These are phyloP conservation scores for Callyntrura sp. DNA, from an alignment of 2,888 invertebrate species.

Conservation along the genomic window DNA sequence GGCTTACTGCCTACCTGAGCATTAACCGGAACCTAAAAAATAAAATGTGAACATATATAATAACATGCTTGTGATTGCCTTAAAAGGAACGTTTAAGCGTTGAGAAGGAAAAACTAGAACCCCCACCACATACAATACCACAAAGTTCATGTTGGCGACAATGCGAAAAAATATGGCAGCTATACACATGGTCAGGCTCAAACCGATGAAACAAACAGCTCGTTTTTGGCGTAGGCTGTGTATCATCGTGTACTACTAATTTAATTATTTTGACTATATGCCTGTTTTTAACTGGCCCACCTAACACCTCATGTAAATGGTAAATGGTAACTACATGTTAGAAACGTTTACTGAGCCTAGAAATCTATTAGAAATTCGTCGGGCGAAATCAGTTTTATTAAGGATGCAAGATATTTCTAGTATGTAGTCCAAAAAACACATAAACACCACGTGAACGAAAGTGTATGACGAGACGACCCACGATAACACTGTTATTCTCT, in stretches of 20 bases:
- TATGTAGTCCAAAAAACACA: background rate
- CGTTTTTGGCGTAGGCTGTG: too few relatives aligned
- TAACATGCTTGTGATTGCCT: slow-evolving; percentile 10
- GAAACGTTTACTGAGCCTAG: too few relatives aligned
- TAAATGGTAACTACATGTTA: too few relatives aligned
- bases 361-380: too few relatives aligned
- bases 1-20: too few relatives aligned
- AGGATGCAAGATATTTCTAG: background rate
- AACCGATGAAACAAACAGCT: background rate
- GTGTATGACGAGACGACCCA: slow-evolving; percentile 5
- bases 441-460: background rate
- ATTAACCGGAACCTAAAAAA: too few relatives aligned
- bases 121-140: background rate
- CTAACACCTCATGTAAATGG: too few relatives aligned
- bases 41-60: background rate
- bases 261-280: too few relatives aligned
- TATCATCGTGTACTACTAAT: too few relatives aligned
- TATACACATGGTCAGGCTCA: slow-evolving; percentile 4
- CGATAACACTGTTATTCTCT: background rate
- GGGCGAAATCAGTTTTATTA: background rate
- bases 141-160: background rate
- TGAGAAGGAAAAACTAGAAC: background rate
- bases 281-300: too few relatives aligned
- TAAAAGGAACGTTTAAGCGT: slow-evolving; percentile 32
- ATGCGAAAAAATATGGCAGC: slow-evolving; percentile 45